Evolutionary conservation across 2,888 invertebrate genomes (phyloP).

Genomic region (Dioctria linearis): DNA sequence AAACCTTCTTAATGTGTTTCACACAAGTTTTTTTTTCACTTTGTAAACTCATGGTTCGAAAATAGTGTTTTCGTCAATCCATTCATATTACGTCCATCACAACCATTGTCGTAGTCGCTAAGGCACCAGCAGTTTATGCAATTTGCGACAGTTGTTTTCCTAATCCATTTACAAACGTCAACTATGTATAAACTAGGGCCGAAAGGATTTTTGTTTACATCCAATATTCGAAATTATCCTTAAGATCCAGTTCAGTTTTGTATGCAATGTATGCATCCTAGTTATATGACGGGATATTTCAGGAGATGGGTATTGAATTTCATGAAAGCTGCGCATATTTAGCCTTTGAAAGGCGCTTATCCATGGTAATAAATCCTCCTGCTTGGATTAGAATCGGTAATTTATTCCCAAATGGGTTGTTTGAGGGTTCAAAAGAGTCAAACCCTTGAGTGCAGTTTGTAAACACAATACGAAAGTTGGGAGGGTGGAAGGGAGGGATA

Average conservation of each 20-base stretch:
- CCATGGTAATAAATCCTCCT: constrained; percentile 56
- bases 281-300: not conserved
- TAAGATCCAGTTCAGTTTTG: constrained; percentile 19
- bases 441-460: constrained; percentile 21
- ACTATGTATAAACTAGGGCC: not conserved
- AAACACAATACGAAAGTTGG: not conserved
- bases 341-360: constrained; percentile 54
- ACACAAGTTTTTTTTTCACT: too few relatives aligned
- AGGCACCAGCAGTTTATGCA: too few relatives aligned
- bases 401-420: constrained; percentile 57
- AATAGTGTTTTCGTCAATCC: too few relatives aligned
- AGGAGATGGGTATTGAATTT: constrained; percentile 41
- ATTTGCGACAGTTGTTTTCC: constrained; percentile 42
- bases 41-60: too few relatives aligned
- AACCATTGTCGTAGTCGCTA: too few relatives aligned
- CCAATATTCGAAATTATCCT: constrained; percentile 35
- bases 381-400: constrained; percentile 53
- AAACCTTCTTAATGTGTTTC: too few relatives aligned
- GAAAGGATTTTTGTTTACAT: constrained; percentile 42
- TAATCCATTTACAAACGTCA: constrained; percentile 42
- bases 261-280: not conserved
- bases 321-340: constrained; percentile 29
- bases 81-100: too few relatives aligned
- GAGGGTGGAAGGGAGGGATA: not conserved
- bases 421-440: constrained; percentile 30